Percentiles rank a stretch among this genome's conserved stretches.
Evolutionary conservation across 2,113 vertebrate species (phyloP).

Genomic region (Pipa parva): DNA sequence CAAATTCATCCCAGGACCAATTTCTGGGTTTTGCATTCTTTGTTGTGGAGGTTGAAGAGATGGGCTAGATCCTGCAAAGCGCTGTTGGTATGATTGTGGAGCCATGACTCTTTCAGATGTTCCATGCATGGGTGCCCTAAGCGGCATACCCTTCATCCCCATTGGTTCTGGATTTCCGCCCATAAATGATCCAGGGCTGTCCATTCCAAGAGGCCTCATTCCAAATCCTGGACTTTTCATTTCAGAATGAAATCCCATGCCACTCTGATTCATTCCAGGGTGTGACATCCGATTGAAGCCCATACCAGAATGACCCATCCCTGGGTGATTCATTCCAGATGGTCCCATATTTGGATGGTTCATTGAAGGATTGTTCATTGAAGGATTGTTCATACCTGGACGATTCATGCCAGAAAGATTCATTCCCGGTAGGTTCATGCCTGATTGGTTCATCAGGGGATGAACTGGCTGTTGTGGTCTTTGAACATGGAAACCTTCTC

Average conservation of each 20-base stretch:
- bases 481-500: constrained; percentile 69
- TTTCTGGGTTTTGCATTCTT: constrained; percentile 51
- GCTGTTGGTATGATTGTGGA: constrained; percentile 58
- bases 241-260: constrained; percentile 41
- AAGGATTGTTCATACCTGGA: background rate
- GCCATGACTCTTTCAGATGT: constrained; percentile 48
- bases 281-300: constrained; percentile 8
- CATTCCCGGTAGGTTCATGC: constrained; percentile 45
- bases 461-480: constrained; percentile 59
- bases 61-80: constrained; percentile 52
- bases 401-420: background rate
- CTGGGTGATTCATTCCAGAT: constrained; percentile 10
- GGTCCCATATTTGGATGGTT: constrained; percentile 3
- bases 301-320: constrained; percentile 7
- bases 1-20: constrained; percentile 62
- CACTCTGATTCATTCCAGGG: constrained; percentile 38
- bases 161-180: constrained; percentile 47
- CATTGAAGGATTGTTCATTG: background rate
- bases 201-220: constrained; percentile 11
- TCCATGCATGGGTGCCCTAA: constrained; percentile 24
- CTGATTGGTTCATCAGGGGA: constrained; percentile 45
- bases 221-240: constrained; percentile 10
- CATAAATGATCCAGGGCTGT: constrained; percentile 63
- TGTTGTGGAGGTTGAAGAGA: constrained; percentile 50
- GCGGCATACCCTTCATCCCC: constrained; percentile 57